A percentile compares a stretch with the other conserved stretches of the same genome.
Evolutionary conservation across 2,113 vertebrate genomes (phyloP).

Genomic region (Rhagologus leucostigma): DNA sequence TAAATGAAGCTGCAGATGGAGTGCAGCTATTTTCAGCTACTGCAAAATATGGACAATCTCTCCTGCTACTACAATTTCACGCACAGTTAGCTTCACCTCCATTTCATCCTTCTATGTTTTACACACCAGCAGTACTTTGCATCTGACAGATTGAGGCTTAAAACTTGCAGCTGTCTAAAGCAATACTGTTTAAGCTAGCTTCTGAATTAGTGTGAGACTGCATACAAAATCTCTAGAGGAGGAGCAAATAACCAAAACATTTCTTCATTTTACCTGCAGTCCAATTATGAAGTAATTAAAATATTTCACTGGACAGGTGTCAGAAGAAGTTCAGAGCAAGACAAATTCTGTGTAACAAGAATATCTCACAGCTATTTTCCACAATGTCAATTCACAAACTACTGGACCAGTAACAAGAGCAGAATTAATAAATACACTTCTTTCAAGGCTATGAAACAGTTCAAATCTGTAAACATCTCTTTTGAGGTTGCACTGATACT

Average conservation of each 20-base stretch:
- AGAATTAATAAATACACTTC: not conserved
- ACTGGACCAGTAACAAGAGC: not conserved
- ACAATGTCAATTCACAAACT: not conserved
- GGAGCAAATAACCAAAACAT: not conserved
- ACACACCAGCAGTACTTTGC: slow-evolving; percentile 53
- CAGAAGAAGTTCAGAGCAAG: not conserved
- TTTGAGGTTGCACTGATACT: not conserved
- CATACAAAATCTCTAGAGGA: slow-evolving; percentile 3
- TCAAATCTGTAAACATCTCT: not conserved
- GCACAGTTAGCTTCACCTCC: slow-evolving; percentile 74
- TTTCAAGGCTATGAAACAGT: not conserved
- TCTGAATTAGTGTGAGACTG: slow-evolving; percentile 42
- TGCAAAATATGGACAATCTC: slow-evolving; percentile 71
- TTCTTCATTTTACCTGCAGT: not conserved
- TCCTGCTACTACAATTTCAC: slow-evolving; percentile 76
- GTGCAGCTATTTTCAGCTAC: slow-evolving; percentile 73
- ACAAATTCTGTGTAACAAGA: not conserved
- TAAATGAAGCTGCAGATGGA: slow-evolving; percentile 53
- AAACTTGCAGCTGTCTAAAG: slow-evolving; percentile 60
- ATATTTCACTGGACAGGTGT: not conserved
- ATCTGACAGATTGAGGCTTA: slow-evolving; percentile 55
- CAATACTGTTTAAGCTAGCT: slow-evolving; percentile 42
- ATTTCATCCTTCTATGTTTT: slow-evolving; percentile 72
- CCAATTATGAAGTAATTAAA: slow-evolving; percentile 22
- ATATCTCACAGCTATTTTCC: not conserved